Conservation (phyloP, 1,140 invertebrate species). For the Nephotettix cincticeps region DNA sequence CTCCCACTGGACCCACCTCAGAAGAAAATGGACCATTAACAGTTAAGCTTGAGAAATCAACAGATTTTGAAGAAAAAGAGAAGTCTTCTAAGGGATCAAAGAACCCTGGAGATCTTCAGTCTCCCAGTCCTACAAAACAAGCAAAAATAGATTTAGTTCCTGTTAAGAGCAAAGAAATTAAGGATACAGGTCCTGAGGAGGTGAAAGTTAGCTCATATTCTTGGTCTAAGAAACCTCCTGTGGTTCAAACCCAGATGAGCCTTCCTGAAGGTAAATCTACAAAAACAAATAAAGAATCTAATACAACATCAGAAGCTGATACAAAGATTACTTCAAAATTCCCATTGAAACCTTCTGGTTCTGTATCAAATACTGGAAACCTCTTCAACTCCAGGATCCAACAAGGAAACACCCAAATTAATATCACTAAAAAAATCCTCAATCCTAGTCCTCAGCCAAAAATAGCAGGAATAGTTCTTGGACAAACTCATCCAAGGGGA, state of each 20-base stretch:
- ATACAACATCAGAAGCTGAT: neutral
- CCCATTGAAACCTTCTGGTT: conserved; percentile 11
- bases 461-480: conserved; percentile 23
- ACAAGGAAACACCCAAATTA: neutral
- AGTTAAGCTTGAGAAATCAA: neutral
- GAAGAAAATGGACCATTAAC: neutral
- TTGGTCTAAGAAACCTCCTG: neutral
- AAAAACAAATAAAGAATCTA: neutral
- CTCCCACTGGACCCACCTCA: too few species aligned
- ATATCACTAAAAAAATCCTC: neutral
- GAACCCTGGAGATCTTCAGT: neutral
- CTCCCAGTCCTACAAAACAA: conserved; percentile 15
- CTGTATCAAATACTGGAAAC: neutral
- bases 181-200: neutral
- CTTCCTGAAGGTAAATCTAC: neutral
- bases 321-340: conserved; percentile 2
- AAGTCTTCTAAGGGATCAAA: neutral
- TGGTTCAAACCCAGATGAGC: neutral
- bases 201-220: neutral
- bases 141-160: neutral
- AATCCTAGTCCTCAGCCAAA: conserved; percentile 16
- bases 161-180: conserved; percentile 11
- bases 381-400: neutral
- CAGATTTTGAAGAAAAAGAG: neutral
- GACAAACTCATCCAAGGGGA: conserved; percentile 8